Percentiles rank a stretch among this genome's conserved stretches.
Evolutionary conservation across 2,797 vertebrate genomes (phyloP).

Genomic region (Scolopax bukidnonensis): DNA sequence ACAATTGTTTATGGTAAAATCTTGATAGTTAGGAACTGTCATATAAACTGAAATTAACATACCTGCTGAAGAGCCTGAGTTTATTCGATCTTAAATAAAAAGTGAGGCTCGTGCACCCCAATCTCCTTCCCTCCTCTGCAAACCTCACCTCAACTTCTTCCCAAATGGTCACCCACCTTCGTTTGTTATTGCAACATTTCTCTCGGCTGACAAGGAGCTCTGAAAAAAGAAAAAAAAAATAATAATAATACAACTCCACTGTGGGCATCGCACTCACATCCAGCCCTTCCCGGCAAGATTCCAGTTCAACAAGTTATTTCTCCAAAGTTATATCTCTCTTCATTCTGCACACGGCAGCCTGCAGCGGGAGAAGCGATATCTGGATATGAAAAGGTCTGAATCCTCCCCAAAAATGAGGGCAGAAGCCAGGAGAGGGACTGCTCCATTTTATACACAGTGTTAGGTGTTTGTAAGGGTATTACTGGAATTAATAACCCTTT

Average conservation of each 20-base stretch:
- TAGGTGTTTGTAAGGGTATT: not conserved
- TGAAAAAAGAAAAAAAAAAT: not conserved
- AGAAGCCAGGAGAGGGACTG: not conserved
- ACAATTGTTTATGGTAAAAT: slow-evolving; percentile 27
- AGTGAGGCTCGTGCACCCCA: not conserved
- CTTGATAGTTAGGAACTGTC: not conserved
- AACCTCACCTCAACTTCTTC: not conserved
- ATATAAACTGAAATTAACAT: not conserved
- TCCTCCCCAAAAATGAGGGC: not conserved
- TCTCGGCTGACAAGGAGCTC: not conserved
- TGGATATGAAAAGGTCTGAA: not conserved
- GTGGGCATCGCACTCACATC: not conserved
- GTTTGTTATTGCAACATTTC: not conserved
- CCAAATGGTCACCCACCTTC: not conserved
- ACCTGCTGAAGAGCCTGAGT: not conserved
- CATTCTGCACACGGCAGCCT: not conserved
- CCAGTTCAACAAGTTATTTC: slow-evolving; percentile 6
- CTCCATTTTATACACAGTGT: not conserved
- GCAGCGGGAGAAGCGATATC: not conserved
- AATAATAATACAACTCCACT: not conserved
- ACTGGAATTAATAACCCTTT: not conserved
- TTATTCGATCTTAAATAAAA: not conserved
- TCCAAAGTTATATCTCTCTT: not conserved
- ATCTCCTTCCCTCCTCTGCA: not conserved
- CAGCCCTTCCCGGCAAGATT: not conserved